These are phyloP conservation scores for Hemithea aestivaria DNA, from an alignment of 2,888 invertebrate genomes.

Conservation along the genomic window DNA sequence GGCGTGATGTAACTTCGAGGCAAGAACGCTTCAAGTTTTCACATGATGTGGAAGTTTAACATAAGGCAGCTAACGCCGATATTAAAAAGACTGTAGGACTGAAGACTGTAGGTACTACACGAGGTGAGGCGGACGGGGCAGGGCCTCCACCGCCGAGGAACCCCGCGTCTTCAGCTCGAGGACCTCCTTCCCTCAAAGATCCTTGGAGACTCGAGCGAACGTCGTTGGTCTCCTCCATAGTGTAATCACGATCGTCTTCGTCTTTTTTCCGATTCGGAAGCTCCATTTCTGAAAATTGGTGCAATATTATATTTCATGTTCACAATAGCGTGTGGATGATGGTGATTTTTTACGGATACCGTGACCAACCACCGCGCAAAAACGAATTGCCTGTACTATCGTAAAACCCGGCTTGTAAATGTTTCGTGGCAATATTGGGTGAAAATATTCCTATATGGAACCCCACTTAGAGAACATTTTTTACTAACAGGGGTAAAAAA, in stretches of 20 bases:
- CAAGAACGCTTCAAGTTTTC: constrained; percentile 43
- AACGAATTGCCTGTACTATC: too few relatives aligned
- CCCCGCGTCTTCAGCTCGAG: constrained; percentile 66
- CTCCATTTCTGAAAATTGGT: constrained; percentile 78
- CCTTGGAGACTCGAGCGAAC: constrained; percentile 83
- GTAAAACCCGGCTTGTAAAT: not conserved
- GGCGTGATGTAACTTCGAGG: constrained; percentile 15
- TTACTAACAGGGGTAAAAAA: too few relatives aligned
- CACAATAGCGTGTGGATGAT: too few relatives aligned
- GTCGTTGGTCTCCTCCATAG: constrained; percentile 67
- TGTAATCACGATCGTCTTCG: constrained; percentile 63
- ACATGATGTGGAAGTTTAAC: constrained; percentile 61
- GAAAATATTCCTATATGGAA: too few relatives aligned
- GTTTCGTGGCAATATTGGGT: not conserved
- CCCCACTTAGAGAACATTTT: too few relatives aligned
- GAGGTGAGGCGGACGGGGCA: constrained; percentile 37
- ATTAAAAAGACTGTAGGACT: constrained; percentile 58
- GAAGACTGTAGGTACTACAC: constrained; percentile 44
- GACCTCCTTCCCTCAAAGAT: constrained; percentile 80
- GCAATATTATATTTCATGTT: not conserved
- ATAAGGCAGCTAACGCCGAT: constrained; percentile 53
- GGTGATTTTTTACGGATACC: too few relatives aligned
- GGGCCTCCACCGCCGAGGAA: constrained; percentile 63
- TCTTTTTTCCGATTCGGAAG: constrained; percentile 76
- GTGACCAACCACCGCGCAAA: too few relatives aligned